phyloP scores from a whole-genome alignment of 1,140 invertebrate species.

The Drosophila ercepeae region DNA sequence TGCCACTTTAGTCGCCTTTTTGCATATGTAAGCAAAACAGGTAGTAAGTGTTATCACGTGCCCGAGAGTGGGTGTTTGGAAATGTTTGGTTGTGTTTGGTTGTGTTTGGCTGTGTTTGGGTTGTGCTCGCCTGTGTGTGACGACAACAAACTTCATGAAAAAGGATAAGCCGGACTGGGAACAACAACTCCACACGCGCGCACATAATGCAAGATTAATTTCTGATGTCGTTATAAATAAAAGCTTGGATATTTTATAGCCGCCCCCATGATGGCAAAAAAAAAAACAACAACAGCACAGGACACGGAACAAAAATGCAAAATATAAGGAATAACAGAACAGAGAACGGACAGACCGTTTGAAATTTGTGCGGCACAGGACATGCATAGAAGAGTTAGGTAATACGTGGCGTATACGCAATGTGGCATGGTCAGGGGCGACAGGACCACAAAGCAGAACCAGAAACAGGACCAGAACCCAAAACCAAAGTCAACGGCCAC shows the following conservation, averaged over 20 bases:
- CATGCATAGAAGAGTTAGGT: constrained; percentile 44
- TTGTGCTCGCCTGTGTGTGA: constrained; percentile 31
- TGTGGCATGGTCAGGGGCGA: constrained; percentile 1
- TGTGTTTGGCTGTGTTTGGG: constrained; percentile 18
- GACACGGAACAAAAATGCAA: too few relatives aligned
- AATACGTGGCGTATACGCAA: constrained; percentile 66
- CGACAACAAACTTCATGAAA: constrained; percentile 73
- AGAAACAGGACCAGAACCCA: background rate
- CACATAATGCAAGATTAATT: constrained; percentile 81
- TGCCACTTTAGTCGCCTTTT: constrained; percentile 46
- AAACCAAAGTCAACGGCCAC: constrained; percentile 63
- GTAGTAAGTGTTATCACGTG: constrained; percentile 58
- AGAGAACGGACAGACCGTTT: too few relatives aligned
- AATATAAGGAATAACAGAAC: background rate
- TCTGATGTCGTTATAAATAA: constrained; percentile 81
- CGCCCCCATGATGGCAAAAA: background rate
- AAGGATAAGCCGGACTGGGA: constrained; percentile 55
- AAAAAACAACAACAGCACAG: background rate
- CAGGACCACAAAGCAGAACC: background rate
- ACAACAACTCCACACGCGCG: constrained; percentile 51
- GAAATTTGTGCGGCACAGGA: constrained; percentile 16
- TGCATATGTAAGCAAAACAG: constrained; percentile 35
- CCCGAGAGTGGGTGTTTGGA: constrained; percentile 16
- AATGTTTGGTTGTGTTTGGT: background rate
- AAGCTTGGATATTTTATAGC: constrained; percentile 75